Base-by-base conservation (phyloP, 2,113 vertebrate genomes). In the Bambusicola thoracicus region DNA sequence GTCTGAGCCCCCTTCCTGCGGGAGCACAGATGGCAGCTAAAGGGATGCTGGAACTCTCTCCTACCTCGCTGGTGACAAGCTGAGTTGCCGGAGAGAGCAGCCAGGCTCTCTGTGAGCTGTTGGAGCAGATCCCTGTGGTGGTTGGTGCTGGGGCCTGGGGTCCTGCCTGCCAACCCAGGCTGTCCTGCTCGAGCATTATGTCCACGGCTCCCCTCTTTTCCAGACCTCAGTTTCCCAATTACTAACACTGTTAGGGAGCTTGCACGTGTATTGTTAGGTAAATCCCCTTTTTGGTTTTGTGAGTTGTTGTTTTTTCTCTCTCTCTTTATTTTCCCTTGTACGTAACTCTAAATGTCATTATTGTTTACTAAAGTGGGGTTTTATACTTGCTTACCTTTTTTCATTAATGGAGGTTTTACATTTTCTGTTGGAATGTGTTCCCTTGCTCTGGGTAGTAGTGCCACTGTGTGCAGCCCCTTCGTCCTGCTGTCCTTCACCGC, bases 1-100 rank as follows among this genome's bases (percentile, higher is more conserved):
- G 81, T 94, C 92, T 87, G 59, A 84, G 41, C 68, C 43, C 51
- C 72, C 89, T 91, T n/a, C 75, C 72, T 92, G 81, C 43, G 85
- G 61, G 55, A 80, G 55, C 4, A 0, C 95, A 94, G 94, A 96
- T 94, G 85, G 91, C 89, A 90, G 40, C 87, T 95, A 85, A 91
- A 92, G 76, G 91, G 87, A 48, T 85, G 87, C 91, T 96, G 95
- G 89, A 95, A 87, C 92, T 91, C 65, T 43, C 40, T 72, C 79
- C 72, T 91, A 19, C 55, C 87, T 85, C 62, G 24, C 41, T 85
- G 61, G 61, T 87, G 78, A 67, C 44, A 85, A 70, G 40, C 40
- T 0, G 0, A 8, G 8, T 74, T 93, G 89, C 86, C 49, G 84
- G 68, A 80, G 56, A 56, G 46, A 72, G 51, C 7, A 0, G 17